phyloP scores from a whole-genome alignment of 2,888 invertebrate genomes.

The Drosophila kambysellisi region DNA sequence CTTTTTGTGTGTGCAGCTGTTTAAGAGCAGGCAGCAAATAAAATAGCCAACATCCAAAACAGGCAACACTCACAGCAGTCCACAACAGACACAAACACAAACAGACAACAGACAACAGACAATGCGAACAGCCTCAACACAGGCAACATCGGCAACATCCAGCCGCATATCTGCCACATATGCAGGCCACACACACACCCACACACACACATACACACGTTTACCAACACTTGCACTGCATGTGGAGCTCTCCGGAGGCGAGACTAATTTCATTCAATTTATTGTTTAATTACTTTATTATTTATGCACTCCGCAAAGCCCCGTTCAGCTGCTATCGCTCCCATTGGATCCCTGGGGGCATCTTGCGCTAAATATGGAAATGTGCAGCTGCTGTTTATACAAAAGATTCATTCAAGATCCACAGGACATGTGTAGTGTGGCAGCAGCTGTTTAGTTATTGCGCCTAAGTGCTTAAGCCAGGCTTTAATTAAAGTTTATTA shows the following conservation, averaged over 20 bases:
- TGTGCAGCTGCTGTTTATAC: constrained; percentile 44
- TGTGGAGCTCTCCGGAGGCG: constrained; percentile 51
- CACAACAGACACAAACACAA: constrained; percentile 23
- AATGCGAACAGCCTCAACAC: constrained; percentile 35
- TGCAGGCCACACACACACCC: constrained; percentile 12
- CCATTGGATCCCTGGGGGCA: constrained; percentile 18
- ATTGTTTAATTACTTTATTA: constrained; percentile 79
- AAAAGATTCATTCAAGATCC: constrained; percentile 22
- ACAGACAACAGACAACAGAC: constrained; percentile 39
- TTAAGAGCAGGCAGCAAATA: constrained; percentile 45
- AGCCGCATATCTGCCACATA: constrained; percentile 7
- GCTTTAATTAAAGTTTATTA: constrained; percentile 6
- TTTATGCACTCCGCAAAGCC: constrained; percentile 63
- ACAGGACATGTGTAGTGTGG: background rate
- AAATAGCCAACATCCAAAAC: constrained; percentile 25
- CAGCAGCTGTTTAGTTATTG: constrained; percentile 20
- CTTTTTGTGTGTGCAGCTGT: constrained; percentile 60
- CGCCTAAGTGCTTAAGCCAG: constrained; percentile 17
- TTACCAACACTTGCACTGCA: constrained; percentile 1
- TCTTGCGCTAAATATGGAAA: constrained; percentile 45
- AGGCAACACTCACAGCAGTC: constrained; percentile 16
- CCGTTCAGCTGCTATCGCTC: constrained; percentile 43
- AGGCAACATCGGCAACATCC: constrained; percentile 18
- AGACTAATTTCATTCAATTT: constrained; percentile 78
- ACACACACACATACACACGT: background rate